These are phyloP conservation scores for Esperia sulphurella DNA, from an alignment of 2,888 invertebrate species.

Conservation along the genomic window DNA sequence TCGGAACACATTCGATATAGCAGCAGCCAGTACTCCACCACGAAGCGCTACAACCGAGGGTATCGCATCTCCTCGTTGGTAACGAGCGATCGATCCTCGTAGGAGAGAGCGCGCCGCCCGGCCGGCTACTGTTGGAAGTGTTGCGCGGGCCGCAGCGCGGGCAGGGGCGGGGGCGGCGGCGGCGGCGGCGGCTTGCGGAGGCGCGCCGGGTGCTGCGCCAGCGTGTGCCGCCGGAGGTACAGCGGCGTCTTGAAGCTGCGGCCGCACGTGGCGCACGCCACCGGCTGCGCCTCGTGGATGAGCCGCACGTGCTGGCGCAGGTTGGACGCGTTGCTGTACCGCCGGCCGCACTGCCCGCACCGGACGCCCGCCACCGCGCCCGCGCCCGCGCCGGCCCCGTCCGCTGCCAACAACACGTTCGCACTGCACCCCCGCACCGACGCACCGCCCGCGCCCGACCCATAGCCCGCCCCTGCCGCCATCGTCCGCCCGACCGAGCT, in stretches of 20 bases:
- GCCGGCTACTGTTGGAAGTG: constrained; percentile 17
- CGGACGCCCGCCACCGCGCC: constrained; percentile 55
- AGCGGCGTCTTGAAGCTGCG: constrained; percentile 88
- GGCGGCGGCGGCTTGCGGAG: constrained; percentile 47
- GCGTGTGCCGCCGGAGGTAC: constrained; percentile 86
- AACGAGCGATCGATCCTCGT: constrained; percentile 15
- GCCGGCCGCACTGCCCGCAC: constrained; percentile 84
- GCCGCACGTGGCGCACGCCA: constrained; percentile 84
- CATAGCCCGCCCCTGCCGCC: constrained; percentile 21
- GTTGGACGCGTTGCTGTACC: constrained; percentile 86
- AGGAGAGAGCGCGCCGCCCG: constrained; percentile 19
- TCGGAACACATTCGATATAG: background rate
- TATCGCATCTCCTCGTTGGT: constrained; percentile 7
- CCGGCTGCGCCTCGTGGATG: constrained; percentile 85
- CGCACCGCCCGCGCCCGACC: constrained; percentile 7
- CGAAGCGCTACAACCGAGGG: background rate
- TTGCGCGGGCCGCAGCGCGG: constrained; percentile 28
- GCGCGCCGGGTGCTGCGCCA: constrained; percentile 81
- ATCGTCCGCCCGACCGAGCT: constrained; percentile 14
- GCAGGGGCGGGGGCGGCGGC: constrained; percentile 21
- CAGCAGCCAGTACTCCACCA: background rate
- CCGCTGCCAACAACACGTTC: constrained; percentile 69
- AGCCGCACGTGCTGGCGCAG: constrained; percentile 87
- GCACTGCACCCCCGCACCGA: constrained; percentile 33
- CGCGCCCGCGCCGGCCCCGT: constrained; percentile 34